Evolutionary conservation across 2,113 vertebrate species (phyloP).

Genomic region (Thalassarche chlororhynchos): DNA sequence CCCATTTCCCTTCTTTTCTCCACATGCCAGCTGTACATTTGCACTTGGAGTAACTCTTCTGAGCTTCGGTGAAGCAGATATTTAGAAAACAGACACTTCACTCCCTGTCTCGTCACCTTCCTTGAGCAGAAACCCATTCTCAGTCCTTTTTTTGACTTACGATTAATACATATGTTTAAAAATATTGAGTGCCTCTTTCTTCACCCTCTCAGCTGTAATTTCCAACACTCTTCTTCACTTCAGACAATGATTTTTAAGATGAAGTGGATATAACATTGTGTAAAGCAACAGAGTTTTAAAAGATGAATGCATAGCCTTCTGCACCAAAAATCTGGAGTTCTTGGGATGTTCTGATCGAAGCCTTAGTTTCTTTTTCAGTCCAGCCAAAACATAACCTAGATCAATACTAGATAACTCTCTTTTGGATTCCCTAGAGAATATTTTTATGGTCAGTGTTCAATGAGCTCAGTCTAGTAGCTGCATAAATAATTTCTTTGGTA

Average conservation of each 20-base stretch:
- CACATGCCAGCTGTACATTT: background rate
- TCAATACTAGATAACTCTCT: background rate
- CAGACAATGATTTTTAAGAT: background rate
- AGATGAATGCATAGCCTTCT: background rate
- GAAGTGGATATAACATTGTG: background rate
- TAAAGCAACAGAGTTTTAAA: background rate
- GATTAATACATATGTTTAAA: conserved; percentile 8
- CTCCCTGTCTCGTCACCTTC: background rate
- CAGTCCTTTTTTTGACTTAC: background rate
- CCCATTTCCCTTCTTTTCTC: background rate
- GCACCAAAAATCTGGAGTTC: background rate
- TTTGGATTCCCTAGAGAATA: background rate
- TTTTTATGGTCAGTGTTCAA: background rate
- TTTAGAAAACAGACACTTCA: background rate
- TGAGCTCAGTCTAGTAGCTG: background rate
- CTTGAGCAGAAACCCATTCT: background rate
- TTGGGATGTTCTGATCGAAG: background rate
- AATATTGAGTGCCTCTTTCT: background rate
- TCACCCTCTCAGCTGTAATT: background rate
- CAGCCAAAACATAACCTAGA: background rate
- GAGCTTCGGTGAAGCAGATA: background rate
- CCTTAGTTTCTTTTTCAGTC: background rate
- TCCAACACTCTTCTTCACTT: background rate
- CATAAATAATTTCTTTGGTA: background rate
- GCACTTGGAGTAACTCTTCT: background rate